phyloP scores from a whole-genome alignment of 1,140 invertebrate genomes.

The Drosophila guanche region DNA sequence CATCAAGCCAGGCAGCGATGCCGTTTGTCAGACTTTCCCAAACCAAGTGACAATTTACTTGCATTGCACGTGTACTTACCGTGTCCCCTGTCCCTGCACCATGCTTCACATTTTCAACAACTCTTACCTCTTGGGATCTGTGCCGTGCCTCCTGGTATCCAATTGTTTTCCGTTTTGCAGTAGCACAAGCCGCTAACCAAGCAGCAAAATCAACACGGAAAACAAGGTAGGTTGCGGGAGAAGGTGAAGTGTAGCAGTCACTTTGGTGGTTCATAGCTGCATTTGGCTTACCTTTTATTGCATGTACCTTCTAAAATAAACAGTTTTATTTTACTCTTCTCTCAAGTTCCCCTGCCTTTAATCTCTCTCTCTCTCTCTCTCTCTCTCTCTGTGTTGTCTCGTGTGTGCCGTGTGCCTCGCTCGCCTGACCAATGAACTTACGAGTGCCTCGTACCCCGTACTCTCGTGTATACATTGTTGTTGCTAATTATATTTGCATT shows the following conservation, averaged over 20 bases:
- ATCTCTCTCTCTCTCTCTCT: slow-evolving; percentile 1
- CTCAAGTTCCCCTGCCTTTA: not conserved
- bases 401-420: slow-evolving; percentile 3
- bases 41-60: slow-evolving; percentile 66
- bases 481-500: slow-evolving; percentile 71
- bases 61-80: slow-evolving; percentile 42
- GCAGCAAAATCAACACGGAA: slow-evolving; percentile 6
- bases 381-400: slow-evolving; percentile 8
- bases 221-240: no score
- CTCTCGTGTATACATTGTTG: slow-evolving; percentile 38
- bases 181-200: slow-evolving; percentile 17
- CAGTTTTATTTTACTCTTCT: not conserved
- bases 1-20: slow-evolving; percentile 1
- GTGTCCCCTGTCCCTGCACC: not conserved
- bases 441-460: not conserved
- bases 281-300: no score
- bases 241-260: no score
- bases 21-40: slow-evolving; percentile 56
- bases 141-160: not conserved
- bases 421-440: slow-evolving; percentile 65
- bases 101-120: no score
- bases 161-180: slow-evolving; percentile 25
- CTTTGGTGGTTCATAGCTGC: no score
- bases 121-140: not conserved
- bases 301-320: no score